phyloP scores from a whole-genome alignment of 2,888 invertebrate genomes.

The Autographa gamma region DNA sequence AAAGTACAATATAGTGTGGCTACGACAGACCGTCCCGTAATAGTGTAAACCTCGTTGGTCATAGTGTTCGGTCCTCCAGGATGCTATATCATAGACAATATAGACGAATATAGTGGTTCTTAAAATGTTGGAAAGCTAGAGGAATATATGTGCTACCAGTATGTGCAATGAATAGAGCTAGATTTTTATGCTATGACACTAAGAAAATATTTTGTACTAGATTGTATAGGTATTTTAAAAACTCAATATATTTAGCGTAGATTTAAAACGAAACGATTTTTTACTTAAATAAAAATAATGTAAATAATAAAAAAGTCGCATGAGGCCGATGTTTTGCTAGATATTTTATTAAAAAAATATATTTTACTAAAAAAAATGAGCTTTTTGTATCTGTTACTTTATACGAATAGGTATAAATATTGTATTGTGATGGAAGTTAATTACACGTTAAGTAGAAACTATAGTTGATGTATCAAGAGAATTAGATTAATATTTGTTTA shows the following conservation, averaged over 20 bases:
- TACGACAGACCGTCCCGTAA: constrained; percentile 50
- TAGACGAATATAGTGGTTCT: constrained; percentile 51
- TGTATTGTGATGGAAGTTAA: constrained; percentile 43
- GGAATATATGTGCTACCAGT: constrained; percentile 52
- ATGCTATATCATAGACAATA: constrained; percentile 58
- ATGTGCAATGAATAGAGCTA: constrained; percentile 58
- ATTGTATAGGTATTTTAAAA: constrained; percentile 27
- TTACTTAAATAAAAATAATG: constrained; percentile 29
- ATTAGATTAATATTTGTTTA: constrained; percentile 25
- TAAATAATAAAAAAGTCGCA: constrained; percentile 55
- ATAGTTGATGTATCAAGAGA: constrained; percentile 28
- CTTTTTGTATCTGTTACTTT: constrained; percentile 31
- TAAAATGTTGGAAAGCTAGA: constrained; percentile 54
- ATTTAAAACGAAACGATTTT: constrained; percentile 17
- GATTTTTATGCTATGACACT: constrained; percentile 45
- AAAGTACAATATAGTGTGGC: constrained; percentile 61
- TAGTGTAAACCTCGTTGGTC: constrained; percentile 57
- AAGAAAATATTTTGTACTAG: constrained; percentile 25
- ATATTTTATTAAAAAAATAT: constrained; percentile 27
- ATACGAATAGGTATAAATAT: constrained; percentile 54
- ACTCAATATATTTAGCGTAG: constrained; percentile 48
- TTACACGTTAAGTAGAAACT: constrained; percentile 46
- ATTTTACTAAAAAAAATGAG: constrained; percentile 39
- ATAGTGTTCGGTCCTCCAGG: constrained; percentile 51
- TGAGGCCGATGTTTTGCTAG: constrained; percentile 54